Evolutionary conservation across 2,888 invertebrate genomes (phyloP).

Genomic region (Melolontha melolontha): DNA sequence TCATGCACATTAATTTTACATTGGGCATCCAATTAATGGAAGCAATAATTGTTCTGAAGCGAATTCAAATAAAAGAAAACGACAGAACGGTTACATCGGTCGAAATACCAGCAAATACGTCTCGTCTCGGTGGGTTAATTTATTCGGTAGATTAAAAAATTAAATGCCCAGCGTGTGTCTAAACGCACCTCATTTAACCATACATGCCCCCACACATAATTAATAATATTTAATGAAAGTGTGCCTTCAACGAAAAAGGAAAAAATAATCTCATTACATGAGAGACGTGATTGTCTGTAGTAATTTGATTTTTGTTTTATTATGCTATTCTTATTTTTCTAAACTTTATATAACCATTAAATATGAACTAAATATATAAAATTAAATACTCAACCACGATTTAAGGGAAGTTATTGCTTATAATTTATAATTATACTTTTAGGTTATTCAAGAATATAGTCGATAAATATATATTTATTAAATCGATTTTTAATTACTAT

Average conservation of each 20-base stretch:
- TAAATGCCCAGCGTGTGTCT: constrained; percentile 51
- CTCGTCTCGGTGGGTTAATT: constrained; percentile 44
- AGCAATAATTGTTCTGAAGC: constrained; percentile 20
- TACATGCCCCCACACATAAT: constrained; percentile 42
- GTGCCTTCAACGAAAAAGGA: constrained; percentile 14
- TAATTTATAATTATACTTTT: too few relatives aligned
- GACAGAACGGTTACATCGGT: constrained; percentile 11
- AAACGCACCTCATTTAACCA: constrained; percentile 49
- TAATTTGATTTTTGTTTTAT: constrained; percentile 11
- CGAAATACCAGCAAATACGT: neutral
- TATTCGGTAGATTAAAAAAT: constrained; percentile 55
- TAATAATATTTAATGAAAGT: constrained; percentile 37
- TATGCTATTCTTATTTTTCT: constrained; percentile 2
- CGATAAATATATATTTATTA: too few relatives aligned
- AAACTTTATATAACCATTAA: neutral
- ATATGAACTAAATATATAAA: too few relatives aligned
- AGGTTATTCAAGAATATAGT: too few relatives aligned
- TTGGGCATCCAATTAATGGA: neutral
- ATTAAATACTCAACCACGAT: too few relatives aligned
- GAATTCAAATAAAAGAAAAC: constrained; percentile 2
- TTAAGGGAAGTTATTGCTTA: too few relatives aligned
- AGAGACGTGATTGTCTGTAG: constrained; percentile 9
- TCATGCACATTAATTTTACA: neutral
- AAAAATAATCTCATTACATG: neutral
- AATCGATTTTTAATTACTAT: too few relatives aligned